These are phyloP conservation scores for Heliocidaris tuberculata DNA, from an alignment of 35 echinoderm and acorn worm genomes.

Conservation along the genomic window DNA sequence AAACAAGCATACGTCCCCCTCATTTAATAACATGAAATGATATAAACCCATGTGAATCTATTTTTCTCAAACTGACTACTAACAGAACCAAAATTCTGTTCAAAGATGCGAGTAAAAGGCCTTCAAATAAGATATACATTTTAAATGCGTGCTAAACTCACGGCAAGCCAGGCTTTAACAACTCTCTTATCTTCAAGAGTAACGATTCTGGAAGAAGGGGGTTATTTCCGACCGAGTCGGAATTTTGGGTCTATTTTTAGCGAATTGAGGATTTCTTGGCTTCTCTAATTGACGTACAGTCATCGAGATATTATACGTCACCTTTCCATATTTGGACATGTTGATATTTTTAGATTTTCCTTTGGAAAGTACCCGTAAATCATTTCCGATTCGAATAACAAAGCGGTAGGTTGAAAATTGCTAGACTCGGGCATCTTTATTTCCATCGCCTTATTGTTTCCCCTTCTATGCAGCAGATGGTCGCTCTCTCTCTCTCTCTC, in stretches of 20 bases:
- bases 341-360: neutral
- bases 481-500: no score
- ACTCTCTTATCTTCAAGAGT: neutral
- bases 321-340: neutral
- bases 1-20: neutral
- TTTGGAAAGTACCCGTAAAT: neutral
- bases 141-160: neutral
- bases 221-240: neutral
- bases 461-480: neutral
- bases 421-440: neutral
- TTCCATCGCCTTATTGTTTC: neutral
- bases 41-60: neutral
- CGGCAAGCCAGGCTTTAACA: neutral
- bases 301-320: neutral
- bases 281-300: constrained; percentile 1
- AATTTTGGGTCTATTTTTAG: neutral
- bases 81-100: neutral
- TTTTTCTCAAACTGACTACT: neutral
- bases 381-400: neutral
- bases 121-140: neutral
- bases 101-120: neutral
- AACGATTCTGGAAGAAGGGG: neutral
- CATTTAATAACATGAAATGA: neutral
- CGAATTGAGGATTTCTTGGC: neutral
- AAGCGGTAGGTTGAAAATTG: neutral